These are phyloP conservation scores for Drosophila basisetae DNA, from an alignment of 2,888 invertebrate genomes.

Conservation along the genomic window DNA sequence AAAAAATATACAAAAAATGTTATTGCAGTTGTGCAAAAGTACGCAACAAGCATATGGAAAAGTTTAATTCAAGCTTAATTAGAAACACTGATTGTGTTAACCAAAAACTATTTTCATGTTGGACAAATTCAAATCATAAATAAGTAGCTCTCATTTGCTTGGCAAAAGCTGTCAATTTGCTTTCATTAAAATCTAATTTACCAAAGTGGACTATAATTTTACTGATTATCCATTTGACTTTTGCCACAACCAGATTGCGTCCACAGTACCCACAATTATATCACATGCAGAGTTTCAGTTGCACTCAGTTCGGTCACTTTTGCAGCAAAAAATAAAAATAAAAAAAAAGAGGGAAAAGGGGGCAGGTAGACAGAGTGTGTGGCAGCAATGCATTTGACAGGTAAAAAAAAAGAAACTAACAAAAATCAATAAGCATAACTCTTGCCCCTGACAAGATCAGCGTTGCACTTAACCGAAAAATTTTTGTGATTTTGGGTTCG, in stretches of 20 bases:
- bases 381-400: constrained; percentile 67
- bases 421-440: constrained; percentile 77
- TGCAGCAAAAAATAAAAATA: constrained; percentile 1
- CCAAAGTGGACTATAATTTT: constrained; percentile 1
- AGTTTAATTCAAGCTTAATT: neutral
- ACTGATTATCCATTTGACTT: constrained; percentile 30
- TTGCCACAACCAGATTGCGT: constrained; percentile 30
- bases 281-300: constrained; percentile 31
- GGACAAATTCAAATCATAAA: neutral
- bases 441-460: constrained; percentile 58
- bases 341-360: neutral
- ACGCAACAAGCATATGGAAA: neutral
- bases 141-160: neutral
- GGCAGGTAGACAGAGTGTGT: constrained; percentile 23
- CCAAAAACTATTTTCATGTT: neutral
- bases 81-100: neutral
- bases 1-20: neutral
- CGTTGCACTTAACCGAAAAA: constrained; percentile 53
- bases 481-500: no score
- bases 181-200: neutral
- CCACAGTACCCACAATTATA: constrained; percentile 46
- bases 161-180: neutral
- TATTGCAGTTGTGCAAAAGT: neutral
- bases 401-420: neutral
- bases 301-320: constrained; percentile 18